These are phyloP conservation scores for Ianthella basta DNA, from an alignment of 37 sponge, comb jelly and placozoan species.

Conservation along the genomic window DNA sequence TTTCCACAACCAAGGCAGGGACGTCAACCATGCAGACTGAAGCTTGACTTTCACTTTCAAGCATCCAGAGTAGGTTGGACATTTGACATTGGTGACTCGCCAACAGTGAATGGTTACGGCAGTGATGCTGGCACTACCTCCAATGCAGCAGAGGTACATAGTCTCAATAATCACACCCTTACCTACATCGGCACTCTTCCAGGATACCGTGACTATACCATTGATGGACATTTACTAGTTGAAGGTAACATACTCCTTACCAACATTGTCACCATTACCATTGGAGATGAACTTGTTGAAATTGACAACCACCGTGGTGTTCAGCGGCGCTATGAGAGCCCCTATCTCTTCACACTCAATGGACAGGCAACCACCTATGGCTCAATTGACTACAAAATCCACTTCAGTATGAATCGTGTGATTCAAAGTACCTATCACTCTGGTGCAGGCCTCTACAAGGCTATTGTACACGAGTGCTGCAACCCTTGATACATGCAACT, in stretches of 20 bases:
- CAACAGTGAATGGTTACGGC: conserved; percentile 23
- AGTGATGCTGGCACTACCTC: conserved; percentile 34
- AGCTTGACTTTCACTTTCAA: not conserved
- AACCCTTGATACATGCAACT: too few species aligned
- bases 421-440: not conserved
- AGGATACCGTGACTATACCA: conserved; percentile 14
- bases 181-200: conserved; percentile 27
- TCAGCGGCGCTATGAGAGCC: conserved; percentile 16
- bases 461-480: too few species aligned
- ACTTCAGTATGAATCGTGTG: conserved; percentile 38
- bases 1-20: not conserved
- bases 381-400: conserved; percentile 14
- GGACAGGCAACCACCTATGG: conserved; percentile 34
- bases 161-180: not conserved
- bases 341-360: conserved; percentile 30
- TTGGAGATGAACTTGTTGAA: conserved; percentile 38
- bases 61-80: not conserved
- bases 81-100: conserved; percentile 34
- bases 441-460: too few species aligned
- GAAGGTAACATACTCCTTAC: conserved; percentile 8
- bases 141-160: conserved; percentile 48
- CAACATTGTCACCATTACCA: conserved; percentile 22
- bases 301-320: conserved; percentile 39
- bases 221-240: not conserved
- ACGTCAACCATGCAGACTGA: not conserved